Base-by-base conservation (phyloP, 2,113 vertebrate species). In the Sylvilagus bachmani region DNA sequence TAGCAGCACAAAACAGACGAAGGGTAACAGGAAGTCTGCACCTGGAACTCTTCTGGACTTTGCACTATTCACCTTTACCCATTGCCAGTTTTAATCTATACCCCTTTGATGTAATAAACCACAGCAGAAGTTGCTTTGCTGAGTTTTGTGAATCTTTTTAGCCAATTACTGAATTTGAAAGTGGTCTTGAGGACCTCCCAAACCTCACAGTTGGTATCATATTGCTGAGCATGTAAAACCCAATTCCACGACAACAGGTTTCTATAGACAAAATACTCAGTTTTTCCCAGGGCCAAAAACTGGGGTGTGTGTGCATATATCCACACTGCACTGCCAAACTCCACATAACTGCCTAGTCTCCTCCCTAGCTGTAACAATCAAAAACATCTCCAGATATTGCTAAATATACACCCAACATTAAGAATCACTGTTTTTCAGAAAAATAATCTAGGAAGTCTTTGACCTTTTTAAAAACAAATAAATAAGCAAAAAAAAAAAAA, bases 351-450 rank as follows among this genome's bases (percentile, higher is more conserved):
- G 66, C 53, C 22, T 36, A 69, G 29, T 81, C 49, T 22, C 36
- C 29, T 49, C 2, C 7, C n/a, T 44, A 93, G 27, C 22, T 79
- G 4, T 24, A 89, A 75, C n/a, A 62, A 83, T 29, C 29, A 78
- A 87, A 88, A 38, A 73, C 29, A 49, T 81, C 31, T 24, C 3
- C 62, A 88, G 14, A 75, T 67, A 86, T 4, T 86, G 49, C 27
- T 64, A 85, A 90, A 86, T 62, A 24, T 25, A 21, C 9, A 27
- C 7, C 14, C 17, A 16, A 61, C 33, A 90, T 1, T 22, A 17
- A 75, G 74, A 90, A 87, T 27, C 29, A 33, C 36, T 90, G 27
- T 69, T 90, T 64, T 78, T 62, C 33, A 87, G n/a, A n/a, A 86
- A 90, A 90, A 58, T 67, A 44, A 86, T 44, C 81, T 83, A 82